Evolutionary conservation across 2,113 vertebrate genomes (phyloP), one percentile per base, ranked within the genome.

Genomic region (Malurus alboscapulatus): DNA sequence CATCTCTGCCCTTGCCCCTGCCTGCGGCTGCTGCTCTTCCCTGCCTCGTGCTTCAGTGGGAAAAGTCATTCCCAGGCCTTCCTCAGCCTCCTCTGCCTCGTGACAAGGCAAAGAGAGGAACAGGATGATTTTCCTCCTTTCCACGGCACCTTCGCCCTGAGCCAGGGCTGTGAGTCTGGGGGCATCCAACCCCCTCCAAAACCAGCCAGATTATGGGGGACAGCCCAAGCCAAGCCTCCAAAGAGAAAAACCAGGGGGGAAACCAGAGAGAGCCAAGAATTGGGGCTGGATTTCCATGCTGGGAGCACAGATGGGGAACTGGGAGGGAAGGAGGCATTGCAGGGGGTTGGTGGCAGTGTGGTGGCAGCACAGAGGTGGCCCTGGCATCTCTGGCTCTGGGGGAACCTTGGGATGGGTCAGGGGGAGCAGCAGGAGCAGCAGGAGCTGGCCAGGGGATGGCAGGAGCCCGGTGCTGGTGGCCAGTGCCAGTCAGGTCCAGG

Each of bases 1-100:
- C 80, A 45, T 20, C 81, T 80, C 80, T 58, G 32, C 80, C 89
- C 66, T 30, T 22, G 36, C 63, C 68, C 44, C 45, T 19, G 58
- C 77, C 61, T 2, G 19, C 20, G 13, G 71, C 84, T 80, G 68
- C 36, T 72, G 38, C 71, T 74, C 71, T 40, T 48, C 66, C 61
- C 34, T 66, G 36, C 59, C 63, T 47, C 1, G 0, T 14, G 63
- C 6, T 48, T 2, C 1, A 0, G 9, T 4, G 32, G 38, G 32
- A n/a, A 55, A 34, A 24, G 12, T 9, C 6, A 1, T 34, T 48
- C 44, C 26, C 59, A 51, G 21, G 8, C 17, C 55, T 77, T 25
- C 5, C 7, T 22, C 34, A 5, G 15, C 19, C 50, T 16, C 66
- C 44, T 42, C 55, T 32, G 86, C 2, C 18, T 25, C 0, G 1